Evolutionary conservation across 2,797 vertebrate species (phyloP).

Genomic region (Paguma larvata): DNA sequence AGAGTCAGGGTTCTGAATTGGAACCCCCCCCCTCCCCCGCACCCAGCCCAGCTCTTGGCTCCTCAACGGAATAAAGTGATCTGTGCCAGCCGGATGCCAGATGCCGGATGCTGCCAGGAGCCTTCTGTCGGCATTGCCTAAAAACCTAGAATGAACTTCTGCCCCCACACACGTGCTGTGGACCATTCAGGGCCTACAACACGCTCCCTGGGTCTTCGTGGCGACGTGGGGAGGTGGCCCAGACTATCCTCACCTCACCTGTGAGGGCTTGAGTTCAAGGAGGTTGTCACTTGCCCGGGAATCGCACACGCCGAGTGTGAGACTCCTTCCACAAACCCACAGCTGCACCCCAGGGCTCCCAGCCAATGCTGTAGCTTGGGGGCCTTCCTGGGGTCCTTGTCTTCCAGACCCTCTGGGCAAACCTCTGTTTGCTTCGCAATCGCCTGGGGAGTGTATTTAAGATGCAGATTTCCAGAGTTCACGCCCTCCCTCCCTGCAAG

Average conservation of each 20-base stretch:
- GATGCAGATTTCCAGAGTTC: neutral
- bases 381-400: neutral
- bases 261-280: neutral
- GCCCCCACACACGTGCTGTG: neutral
- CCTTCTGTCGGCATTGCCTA: neutral
- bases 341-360: neutral
- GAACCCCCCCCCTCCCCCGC: neutral
- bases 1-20: neutral
- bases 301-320: accelerated
- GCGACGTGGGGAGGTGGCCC: neutral
- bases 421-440: neutral
- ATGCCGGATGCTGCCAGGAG: neutral
- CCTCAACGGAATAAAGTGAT: neutral
- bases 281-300: neutral
- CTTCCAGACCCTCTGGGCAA: neutral
- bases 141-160: neutral
- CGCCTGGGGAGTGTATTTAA: neutral
- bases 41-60: neutral
- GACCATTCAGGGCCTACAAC: accelerated
- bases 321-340: too few species aligned
- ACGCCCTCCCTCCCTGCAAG: too few species aligned
- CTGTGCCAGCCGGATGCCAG: neutral
- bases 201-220: accelerated
- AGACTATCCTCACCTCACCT: neutral
- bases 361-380: neutral